Evolutionary conservation across 2,888 invertebrate genomes (phyloP), one percentile per base, ranked within the genome.

Genomic region (Callyntrura sp.): DNA sequence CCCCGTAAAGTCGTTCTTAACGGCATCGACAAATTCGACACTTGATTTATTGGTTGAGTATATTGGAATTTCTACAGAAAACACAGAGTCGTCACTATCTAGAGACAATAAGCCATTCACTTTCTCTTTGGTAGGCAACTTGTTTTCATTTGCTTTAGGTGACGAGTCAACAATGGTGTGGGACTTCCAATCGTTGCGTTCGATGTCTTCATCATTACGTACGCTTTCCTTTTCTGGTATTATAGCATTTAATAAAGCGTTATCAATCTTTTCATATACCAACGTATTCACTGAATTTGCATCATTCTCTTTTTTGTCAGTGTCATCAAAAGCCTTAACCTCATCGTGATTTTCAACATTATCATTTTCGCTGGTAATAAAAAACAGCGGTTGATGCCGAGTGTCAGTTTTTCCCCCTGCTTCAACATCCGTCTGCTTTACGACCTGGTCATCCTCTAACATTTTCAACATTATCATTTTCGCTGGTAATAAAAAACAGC

Each of bases 21-120:
- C 6, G 35, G 35, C 2, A 23, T 20, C 23, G 1, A 14, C 0
- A 62, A 62, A 62, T 12, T 25, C 68, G 60, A 17, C 45, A 57
- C 51, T 88, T 51, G 28, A 70, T 14, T 65, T 70, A 62, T 88
- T 83, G 28, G 73, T 73, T 9, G 84, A 25, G 43, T 91, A 91
- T 60, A 92, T 92, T 8, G 92, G 92, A 35, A 92, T 86, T 35
- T 91, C 90, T 81, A 92, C 89, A 11, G 92, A 92, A 43, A 91
- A 81, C 6, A 91, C 92, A 82, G 92, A 92, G 73, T 88, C 90
- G 17, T 90, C 28, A 28, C 57, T 57, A 6, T 35, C 35, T 5
- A 91, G 93, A 51, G 92, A 92, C 23, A 90, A 70, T 23, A n/a
- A 28, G 51, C 14, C 17, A 17, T 14, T 70, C 35, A 14, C 48